These are phyloP conservation scores for Aleiodes leptofemur DNA, from an alignment of 2,888 invertebrate species.

Conservation along the genomic window DNA sequence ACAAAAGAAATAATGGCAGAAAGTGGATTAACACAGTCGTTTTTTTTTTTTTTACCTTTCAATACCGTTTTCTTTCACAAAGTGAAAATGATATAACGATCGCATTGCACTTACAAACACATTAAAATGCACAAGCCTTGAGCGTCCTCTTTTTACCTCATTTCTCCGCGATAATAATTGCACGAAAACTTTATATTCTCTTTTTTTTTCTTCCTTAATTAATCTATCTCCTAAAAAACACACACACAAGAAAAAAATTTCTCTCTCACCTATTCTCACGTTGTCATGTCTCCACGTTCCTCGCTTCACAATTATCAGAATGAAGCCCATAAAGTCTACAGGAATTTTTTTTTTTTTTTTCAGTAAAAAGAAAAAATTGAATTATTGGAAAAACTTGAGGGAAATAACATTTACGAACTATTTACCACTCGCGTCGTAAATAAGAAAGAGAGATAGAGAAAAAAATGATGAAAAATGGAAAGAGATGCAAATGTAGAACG, in stretches of 20 bases:
- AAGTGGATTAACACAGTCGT: slow-evolving; percentile 8
- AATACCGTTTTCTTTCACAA: not conserved
- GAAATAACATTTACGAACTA: too few relatives aligned
- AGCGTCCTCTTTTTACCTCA: slow-evolving; percentile 5
- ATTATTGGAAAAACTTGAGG: not conserved
- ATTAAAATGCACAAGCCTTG: slow-evolving; percentile 16
- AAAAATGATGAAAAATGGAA: too few relatives aligned
- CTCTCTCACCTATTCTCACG: slow-evolving; percentile 38
- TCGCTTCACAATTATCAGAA: slow-evolving; percentile 33
- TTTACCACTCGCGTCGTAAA: too few relatives aligned
- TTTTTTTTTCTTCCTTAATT: not conserved
- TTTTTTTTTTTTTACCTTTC: not conserved
- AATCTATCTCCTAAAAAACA: not conserved
- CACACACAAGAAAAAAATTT: not conserved
- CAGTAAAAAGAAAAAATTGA: not conserved
- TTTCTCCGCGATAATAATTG: slow-evolving; percentile 1
- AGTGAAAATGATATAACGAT: slow-evolving; percentile 20
- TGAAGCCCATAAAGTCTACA: slow-evolving; percentile 41
- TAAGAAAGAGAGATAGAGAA: too few relatives aligned
- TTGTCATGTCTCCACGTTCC: slow-evolving; percentile 42
- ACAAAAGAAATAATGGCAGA: not conserved
- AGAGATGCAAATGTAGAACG: too few relatives aligned
- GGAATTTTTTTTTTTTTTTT: not conserved
- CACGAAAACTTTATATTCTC: not conserved
- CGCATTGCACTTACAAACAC: slow-evolving; percentile 1